Evolutionary conservation across 2,113 vertebrate species (phyloP), one percentile per base, ranked within the genome.

Genomic region (Odocoileus virginianus): DNA sequence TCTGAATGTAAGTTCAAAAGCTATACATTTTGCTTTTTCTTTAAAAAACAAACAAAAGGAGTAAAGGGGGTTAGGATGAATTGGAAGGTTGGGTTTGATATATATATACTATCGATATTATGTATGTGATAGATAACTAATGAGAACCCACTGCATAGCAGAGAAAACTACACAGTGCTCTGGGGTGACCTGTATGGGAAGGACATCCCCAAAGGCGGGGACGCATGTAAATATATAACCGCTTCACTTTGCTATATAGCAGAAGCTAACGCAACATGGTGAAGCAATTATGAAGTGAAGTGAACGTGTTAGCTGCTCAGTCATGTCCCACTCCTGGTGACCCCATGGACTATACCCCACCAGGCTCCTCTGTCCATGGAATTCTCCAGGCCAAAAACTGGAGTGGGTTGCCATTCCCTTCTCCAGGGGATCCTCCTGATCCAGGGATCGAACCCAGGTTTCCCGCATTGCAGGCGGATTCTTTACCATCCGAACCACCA

Each of bases 161-260:
- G 71, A 76, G 36, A 6, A 76, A 43, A 4, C 71, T 43, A 14
- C 36, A 13, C 6, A 7, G 6, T 14, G 23, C 23, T 76, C 71
- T 43, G 23, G 5, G 23, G 36, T 14, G 36, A 27, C 23, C 23
- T 25, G 3, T 27, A 27, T 14, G 71, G 36, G 36, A 76, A 43
- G 40, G 23, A 14, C 11, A 27, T 27, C 71, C 36, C 36, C 36
- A 27, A 13, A 76, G 23, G 36, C 14, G 23, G 36, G 23, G 23
- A 7, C 3, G 14, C 2, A 76, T 27, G 36, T 3, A 2, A 23
- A 7, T 12, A 43, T 14, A 74, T 3, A 7, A 36, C 36, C 12
- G 6, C 25, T 7, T 25, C 25, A 25, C 71, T 43, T 1, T 43
- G 36, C 71, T 27, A 6, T 7, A 12, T 40, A 27, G 23, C 36